Evolutionary conservation across 2,797 vertebrate species (phyloP).

Genomic region (Paguma larvata): DNA sequence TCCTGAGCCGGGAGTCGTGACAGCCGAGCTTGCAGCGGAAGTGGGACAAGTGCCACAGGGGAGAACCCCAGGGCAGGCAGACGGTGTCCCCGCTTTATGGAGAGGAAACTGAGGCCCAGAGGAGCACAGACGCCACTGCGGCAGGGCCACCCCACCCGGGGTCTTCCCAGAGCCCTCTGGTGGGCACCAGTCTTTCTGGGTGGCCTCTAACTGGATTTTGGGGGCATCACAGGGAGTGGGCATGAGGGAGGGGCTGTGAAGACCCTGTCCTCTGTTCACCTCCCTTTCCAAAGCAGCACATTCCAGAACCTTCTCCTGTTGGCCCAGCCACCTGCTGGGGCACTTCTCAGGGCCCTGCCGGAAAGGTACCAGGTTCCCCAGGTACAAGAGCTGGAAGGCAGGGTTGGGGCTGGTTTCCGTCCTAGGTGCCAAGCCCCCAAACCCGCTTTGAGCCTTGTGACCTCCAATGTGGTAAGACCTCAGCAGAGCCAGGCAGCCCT

Average conservation of each 20-base stretch:
- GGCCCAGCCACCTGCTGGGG: not conserved
- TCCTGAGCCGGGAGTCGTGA: not conserved
- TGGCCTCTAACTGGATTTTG: not conserved
- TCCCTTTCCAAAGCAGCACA: not conserved
- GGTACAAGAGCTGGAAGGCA: not conserved
- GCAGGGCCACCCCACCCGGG: accelerated
- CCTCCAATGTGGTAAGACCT: too few species aligned
- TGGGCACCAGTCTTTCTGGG: not conserved
- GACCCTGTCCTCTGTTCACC: not conserved
- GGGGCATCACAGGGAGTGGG: not conserved
- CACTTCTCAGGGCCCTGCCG: not conserved
- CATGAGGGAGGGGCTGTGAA: not conserved
- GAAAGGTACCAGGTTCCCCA: not conserved
- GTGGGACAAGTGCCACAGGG: not conserved
- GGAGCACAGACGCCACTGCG: not conserved
- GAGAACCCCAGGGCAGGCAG: not conserved
- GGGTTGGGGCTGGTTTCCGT: not conserved
- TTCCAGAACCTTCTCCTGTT: not conserved
- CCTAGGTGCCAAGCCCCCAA: not conserved
- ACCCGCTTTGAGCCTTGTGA: not conserved
- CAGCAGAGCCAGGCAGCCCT: not conserved
- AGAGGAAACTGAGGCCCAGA: too few species aligned
- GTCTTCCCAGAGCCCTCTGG: not conserved
- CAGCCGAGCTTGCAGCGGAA: not conserved
- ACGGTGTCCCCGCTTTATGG: not conserved